phyloP scores from a whole-genome alignment of 2,797 vertebrate genomes.

The Merluccius polli region DNA sequence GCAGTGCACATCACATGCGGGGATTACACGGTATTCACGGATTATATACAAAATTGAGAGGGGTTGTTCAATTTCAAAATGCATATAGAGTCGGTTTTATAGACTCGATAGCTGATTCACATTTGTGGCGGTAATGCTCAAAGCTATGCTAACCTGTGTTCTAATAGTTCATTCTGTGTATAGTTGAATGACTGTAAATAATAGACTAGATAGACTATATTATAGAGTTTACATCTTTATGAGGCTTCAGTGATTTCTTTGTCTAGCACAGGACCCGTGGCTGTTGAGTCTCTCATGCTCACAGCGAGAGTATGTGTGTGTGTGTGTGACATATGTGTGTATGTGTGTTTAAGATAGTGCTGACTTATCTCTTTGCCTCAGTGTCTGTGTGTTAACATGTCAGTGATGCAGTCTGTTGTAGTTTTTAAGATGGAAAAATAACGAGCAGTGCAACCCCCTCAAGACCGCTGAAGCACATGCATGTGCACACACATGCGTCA shows the following conservation, averaged over 20 bases:
- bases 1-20: not conserved
- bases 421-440: conserved; percentile 49
- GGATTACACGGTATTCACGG: not conserved
- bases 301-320: conserved; percentile 10
- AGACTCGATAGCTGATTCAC: not conserved
- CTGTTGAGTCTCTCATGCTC: not conserved
- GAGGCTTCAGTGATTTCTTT: too few species aligned
- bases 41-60: not conserved
- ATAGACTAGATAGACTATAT: too few species aligned
- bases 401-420: conserved; percentile 54
- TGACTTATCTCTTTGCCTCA: conserved; percentile 49
- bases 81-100: not conserved
- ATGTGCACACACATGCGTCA: not conserved
- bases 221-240: too few species aligned
- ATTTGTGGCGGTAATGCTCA: not conserved
- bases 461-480: conserved; percentile 39
- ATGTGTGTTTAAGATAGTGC: conserved; percentile 22
- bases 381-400: conserved; percentile 40
- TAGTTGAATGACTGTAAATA: too few species aligned
- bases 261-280: not conserved
- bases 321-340: conserved; percentile 14
- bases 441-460: conserved; percentile 38
- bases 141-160: not conserved
- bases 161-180: too few species aligned
- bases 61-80: not conserved